Evolutionary conservation across 2,888 invertebrate species (phyloP).

Genomic region (Brachynemurus nebulosus): DNA sequence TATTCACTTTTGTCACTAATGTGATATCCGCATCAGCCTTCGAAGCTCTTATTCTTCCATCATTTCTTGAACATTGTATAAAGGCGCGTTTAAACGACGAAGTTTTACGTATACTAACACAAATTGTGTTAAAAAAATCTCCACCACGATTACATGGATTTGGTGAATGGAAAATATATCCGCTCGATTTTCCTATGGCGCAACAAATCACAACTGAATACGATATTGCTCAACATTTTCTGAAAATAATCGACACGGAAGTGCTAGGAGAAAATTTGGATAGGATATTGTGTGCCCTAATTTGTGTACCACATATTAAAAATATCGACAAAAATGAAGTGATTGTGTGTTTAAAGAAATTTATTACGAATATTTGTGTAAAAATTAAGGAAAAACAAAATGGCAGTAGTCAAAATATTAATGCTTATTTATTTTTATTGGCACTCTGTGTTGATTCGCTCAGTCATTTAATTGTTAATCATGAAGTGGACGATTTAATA

Average conservation of each 20-base stretch:
- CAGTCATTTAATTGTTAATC: conserved; percentile 39
- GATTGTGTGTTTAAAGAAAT: conserved; percentile 27
- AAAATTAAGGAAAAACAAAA: conserved; percentile 13
- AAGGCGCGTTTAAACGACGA: conserved; percentile 38
- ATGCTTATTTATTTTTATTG: conserved; percentile 36
- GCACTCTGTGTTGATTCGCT: conserved; percentile 43
- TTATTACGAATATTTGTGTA: conserved; percentile 25
- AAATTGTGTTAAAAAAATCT: conserved; percentile 51
- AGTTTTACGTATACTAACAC: conserved; percentile 45
- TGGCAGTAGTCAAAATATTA: conserved; percentile 10
- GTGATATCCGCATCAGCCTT: conserved; percentile 53
- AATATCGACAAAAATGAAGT: conserved; percentile 31
- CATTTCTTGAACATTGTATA: conserved; percentile 44
- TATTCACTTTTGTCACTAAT: conserved; percentile 50
- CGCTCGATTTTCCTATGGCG: conserved; percentile 40
- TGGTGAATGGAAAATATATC: conserved; percentile 50
- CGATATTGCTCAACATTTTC: conserved; percentile 28
- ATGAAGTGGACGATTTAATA: conserved; percentile 34
- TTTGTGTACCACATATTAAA: conserved; percentile 42
- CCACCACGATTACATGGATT: conserved; percentile 47
- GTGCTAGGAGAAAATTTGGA: conserved; percentile 31
- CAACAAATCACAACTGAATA: conserved; percentile 29
- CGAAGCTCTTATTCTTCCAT: conserved; percentile 56
- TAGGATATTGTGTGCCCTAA: conserved; percentile 35
- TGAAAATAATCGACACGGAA: conserved; percentile 29